phyloP scores from a whole-genome alignment of 1,140 invertebrate genomes.

The Drosophila sechellia region DNA sequence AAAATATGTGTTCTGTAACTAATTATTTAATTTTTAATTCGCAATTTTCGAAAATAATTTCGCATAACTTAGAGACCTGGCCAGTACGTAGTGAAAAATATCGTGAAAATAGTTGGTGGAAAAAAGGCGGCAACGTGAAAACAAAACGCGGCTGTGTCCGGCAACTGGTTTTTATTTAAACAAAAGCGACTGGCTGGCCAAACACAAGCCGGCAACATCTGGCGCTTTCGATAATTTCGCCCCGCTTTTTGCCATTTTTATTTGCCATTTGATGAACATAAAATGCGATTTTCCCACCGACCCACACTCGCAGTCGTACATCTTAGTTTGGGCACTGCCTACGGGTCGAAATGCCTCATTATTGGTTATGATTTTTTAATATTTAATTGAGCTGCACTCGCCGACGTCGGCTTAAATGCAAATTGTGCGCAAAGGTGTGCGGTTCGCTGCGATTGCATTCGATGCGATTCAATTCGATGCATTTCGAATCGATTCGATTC shows the following conservation, averaged over 20 bases:
- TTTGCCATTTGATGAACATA: slow-evolving; percentile 31
- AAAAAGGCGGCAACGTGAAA: slow-evolving; percentile 28
- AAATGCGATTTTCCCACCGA: slow-evolving; percentile 17
- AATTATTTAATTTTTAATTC: too few relatives aligned
- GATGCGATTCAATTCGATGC: slow-evolving; percentile 9
- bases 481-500: neutral
- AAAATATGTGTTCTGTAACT: too few relatives aligned
- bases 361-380: slow-evolving; percentile 79
- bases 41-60: too few relatives aligned
- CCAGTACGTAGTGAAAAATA: neutral
- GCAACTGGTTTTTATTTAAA: slow-evolving; percentile 64
- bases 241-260: slow-evolving; percentile 30
- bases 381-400: slow-evolving; percentile 77
- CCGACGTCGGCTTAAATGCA: slow-evolving; percentile 64
- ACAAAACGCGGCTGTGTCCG: slow-evolving; percentile 46
- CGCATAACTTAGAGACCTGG: too few relatives aligned
- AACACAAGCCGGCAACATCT: slow-evolving; percentile 73
- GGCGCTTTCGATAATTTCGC: slow-evolving; percentile 64
- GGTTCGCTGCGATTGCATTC: slow-evolving; percentile 47
- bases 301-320: slow-evolving; percentile 39
- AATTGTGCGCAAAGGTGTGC: slow-evolving; percentile 74
- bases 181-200: slow-evolving; percentile 57
- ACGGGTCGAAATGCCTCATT: slow-evolving; percentile 28
- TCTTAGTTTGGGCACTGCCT: slow-evolving; percentile 51
- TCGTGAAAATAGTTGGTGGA: slow-evolving; percentile 38